phyloP scores from a whole-genome alignment of 2,113 vertebrate genomes.

The Mastomys coucha region DNA sequence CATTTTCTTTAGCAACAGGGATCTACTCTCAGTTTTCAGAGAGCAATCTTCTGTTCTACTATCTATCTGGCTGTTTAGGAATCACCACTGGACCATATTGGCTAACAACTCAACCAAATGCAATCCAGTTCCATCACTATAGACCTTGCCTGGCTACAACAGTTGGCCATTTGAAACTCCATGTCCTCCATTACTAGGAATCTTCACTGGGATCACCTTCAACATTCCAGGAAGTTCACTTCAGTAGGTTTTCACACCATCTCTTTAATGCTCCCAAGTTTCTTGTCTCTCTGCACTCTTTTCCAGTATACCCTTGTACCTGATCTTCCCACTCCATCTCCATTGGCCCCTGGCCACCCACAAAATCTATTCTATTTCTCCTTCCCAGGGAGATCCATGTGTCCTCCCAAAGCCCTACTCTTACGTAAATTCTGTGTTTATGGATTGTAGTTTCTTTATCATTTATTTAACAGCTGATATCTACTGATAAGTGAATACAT shows the following conservation, averaged over 20 bases:
- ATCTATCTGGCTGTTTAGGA: not conserved
- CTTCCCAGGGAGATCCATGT: not conserved
- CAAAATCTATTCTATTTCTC: not conserved
- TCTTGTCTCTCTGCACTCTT: not conserved
- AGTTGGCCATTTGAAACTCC: not conserved
- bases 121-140: not conserved
- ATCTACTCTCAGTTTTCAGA: not conserved
- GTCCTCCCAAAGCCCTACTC: fast-evolving
- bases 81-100: not conserved
- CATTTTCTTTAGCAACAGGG: not conserved
- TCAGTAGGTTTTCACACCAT: not conserved
- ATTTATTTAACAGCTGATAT: not conserved
- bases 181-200: not conserved
- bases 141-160: too few species aligned
- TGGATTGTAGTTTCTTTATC: not conserved
- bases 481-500: not conserved
- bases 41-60: not conserved
- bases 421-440: not conserved
- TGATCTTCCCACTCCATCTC: not conserved
- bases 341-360: not conserved
- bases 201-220: not conserved
- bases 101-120: not conserved
- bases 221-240: not conserved
- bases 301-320: not conserved
- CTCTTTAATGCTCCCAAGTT: not conserved